Base-by-base conservation (phyloP, 2,797 vertebrate genomes). In the Carcharodon carcharias region DNA sequence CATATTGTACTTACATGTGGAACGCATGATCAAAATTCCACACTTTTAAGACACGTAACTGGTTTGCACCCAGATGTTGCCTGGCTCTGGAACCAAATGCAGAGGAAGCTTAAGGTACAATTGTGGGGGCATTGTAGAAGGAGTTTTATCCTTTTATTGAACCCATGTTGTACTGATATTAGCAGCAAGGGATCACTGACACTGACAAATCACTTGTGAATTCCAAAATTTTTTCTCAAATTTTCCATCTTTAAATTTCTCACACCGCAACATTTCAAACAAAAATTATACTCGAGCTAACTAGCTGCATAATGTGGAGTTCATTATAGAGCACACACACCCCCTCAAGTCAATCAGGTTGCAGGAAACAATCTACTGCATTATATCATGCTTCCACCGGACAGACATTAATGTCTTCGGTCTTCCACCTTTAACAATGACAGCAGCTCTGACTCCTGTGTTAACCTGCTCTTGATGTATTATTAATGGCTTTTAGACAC, bases 401-500 rank as follows among this genome's bases (percentile, higher is more conserved):
- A 94, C 63, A 94, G 67, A 54, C 65, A 50, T 95, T 95, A 71
- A 71, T 35, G 40, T 71, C 45, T 71, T 31, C 14, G 50, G 50
- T 9, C 67, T 56, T 54, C 67, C 69, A 95, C 35, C 11, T 73
- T 95, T 77, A 67, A 77, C 94, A 95, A 73, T 95, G 94, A 95
- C 94, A 77, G 50, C 45, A 0, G 54, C 28, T 54, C 45, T 18
- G 69, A 73, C 94, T 95, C 94, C 67, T 77, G 94, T 3, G 23
- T n/a, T 77, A 95, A 95, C 94, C 94, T 71, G 94, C 50, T 71
- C 50, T 31, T 54, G 67, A 73, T 67, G 97, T 96, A 96, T 97
- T 97, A 97, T 98, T 98, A 97, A 98, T 97, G 97, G 96, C 97
- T 97, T 88, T 97, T 96, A 96, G 91, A 96, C 97, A 97, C 97